Conservation (phyloP, 2,113 vertebrate genomes). For the Dipodomys spectabilis region DNA sequence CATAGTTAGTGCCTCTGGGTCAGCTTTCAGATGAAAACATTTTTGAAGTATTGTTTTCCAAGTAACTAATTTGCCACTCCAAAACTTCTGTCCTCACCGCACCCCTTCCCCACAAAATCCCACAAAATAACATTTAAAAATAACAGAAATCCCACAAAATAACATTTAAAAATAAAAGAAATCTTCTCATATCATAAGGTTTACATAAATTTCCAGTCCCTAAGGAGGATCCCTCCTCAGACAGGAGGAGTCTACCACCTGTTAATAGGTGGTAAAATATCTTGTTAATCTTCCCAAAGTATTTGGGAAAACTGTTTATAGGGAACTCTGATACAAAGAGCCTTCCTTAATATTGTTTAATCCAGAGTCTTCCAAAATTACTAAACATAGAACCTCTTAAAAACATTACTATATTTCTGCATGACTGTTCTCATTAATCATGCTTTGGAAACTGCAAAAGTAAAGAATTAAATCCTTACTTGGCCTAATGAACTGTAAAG, state of each 20-base stretch:
- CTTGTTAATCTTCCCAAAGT: not conserved
- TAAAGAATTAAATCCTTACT: not conserved
- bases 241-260: not conserved
- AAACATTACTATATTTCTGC: not conserved
- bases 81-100: not conserved
- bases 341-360: not conserved
- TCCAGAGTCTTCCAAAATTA: not conserved
- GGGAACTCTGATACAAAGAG: not conserved
- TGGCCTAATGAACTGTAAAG: not conserved
- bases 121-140: too few relatives aligned
- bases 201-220: not conserved
- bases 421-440: not conserved
- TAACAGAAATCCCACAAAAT: too few relatives aligned
- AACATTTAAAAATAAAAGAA: too few relatives aligned
- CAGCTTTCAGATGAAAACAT: too few relatives aligned
- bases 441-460: not conserved
- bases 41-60: not conserved
- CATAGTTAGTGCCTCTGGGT: too few relatives aligned
- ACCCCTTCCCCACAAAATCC: too few relatives aligned
- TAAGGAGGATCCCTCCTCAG: not conserved
- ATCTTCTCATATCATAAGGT: not conserved
- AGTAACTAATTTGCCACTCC: not conserved
- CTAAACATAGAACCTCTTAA: not conserved
- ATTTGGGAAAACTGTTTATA: not conserved
- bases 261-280: not conserved